A percentile compares a stretch with the other conserved stretches of the same genome.
Conservation (phyloP, 1,140 invertebrate genomes). For the Penaeus vannamei region DNA sequence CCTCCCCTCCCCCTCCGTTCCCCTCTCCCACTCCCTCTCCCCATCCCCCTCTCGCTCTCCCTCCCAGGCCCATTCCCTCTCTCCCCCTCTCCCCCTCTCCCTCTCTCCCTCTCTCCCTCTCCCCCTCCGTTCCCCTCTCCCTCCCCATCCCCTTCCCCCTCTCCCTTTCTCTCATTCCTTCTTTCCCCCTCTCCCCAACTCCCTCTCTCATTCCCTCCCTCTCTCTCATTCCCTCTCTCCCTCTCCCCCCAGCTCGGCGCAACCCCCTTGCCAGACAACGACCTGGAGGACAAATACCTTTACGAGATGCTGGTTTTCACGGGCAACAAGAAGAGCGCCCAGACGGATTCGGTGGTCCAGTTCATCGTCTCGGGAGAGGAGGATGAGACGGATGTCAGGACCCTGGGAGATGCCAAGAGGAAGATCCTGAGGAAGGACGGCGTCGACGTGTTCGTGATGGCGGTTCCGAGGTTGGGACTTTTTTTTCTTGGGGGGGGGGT, state of each 20-base stretch:
- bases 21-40: too few relatives aligned
- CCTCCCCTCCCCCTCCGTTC: too few relatives aligned
- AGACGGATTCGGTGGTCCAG: slow-evolving; percentile 74
- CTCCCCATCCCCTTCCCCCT: too few relatives aligned
- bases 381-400: slow-evolving; percentile 71
- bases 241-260: slow-evolving; percentile 72
- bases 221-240: too few relatives aligned
- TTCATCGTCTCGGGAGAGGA: slow-evolving; percentile 74
- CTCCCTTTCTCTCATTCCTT: too few relatives aligned
- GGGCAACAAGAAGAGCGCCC: slow-evolving; percentile 73
- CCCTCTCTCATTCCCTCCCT: too few relatives aligned
- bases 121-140: too few relatives aligned
- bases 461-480: slow-evolving; percentile 68
- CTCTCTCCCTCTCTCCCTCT: too few relatives aligned
- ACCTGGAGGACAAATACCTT: slow-evolving; percentile 74
- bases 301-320: slow-evolving; percentile 76
- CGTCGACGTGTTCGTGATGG: slow-evolving; percentile 74
- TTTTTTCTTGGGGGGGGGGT: background rate
- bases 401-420: slow-evolving; percentile 72
- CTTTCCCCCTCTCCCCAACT: too few relatives aligned
- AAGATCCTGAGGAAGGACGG: slow-evolving; percentile 73
- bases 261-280: slow-evolving; percentile 73
- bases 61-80: too few relatives aligned
- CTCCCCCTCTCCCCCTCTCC: too few relatives aligned
- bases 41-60: too few relatives aligned